Evolutionary conservation across 1,140 invertebrate genomes (phyloP).

Genomic region (Pygmarrhopalites habei): DNA sequence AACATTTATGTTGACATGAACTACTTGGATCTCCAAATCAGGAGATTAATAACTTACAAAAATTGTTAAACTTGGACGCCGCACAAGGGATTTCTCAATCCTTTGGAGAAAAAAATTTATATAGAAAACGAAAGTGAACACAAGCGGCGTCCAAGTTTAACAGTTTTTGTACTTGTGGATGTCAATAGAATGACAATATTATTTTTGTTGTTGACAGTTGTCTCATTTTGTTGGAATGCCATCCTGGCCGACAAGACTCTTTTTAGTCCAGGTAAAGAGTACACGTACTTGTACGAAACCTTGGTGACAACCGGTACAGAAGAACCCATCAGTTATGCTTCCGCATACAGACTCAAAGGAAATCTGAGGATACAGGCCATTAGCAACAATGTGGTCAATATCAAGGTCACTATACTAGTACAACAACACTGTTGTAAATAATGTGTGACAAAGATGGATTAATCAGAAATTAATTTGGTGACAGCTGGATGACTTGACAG

Average conservation of each 20-base stretch:
- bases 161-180: too few relatives aligned
- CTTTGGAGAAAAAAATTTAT: too few relatives aligned
- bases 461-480: not conserved
- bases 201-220: too few relatives aligned
- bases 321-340: slow-evolving; percentile 24
- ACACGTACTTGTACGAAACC: slow-evolving; percentile 31
- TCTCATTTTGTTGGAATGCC: not conserved
- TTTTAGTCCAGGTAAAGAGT: slow-evolving; percentile 29
- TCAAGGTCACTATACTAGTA: slow-evolving; percentile 17
- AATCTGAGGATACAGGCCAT: slow-evolving; percentile 23
- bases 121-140: too few relatives aligned
- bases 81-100: too few relatives aligned
- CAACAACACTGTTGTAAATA: not conserved
- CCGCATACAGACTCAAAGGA: slow-evolving; percentile 34
- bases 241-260: slow-evolving; percentile 1
- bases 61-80: too few relatives aligned
- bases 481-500: slow-evolving; percentile 29
- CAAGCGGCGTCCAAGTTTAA: too few relatives aligned
- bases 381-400: slow-evolving; percentile 16
- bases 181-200: too few relatives aligned
- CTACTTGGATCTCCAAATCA: too few relatives aligned
- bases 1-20: too few relatives aligned
- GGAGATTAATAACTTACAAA: too few relatives aligned
- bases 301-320: slow-evolving; percentile 34
- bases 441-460: not conserved